Conservation (phyloP, 2,888 invertebrate genomes). For the Tenthredo livida region DNA sequence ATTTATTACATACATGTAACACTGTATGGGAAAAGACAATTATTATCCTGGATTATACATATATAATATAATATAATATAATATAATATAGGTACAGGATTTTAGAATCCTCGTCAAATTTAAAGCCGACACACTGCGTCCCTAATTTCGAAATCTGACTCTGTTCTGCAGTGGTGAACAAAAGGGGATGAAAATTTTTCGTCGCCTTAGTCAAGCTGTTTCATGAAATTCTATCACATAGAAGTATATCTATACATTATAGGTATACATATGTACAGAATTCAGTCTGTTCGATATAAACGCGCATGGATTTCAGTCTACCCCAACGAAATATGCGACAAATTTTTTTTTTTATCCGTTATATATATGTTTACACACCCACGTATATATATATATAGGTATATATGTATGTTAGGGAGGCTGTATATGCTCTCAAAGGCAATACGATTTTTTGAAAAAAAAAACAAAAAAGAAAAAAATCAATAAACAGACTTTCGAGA, state of each 20-base stretch:
- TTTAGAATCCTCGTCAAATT: background rate
- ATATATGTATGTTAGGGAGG: background rate
- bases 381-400: background rate
- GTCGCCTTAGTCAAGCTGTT: background rate
- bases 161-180: background rate
- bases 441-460: too few relatives aligned
- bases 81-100: background rate
- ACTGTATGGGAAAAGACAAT: background rate
- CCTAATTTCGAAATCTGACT: background rate
- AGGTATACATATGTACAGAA: slow-evolving; percentile 33
- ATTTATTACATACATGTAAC: too few relatives aligned
- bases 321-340: slow-evolving; percentile 5
- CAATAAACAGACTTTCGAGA: too few relatives aligned
- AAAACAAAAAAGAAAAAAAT: too few relatives aligned
- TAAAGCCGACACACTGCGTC: background rate
- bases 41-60: background rate
- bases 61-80: background rate
- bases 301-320: slow-evolving; percentile 10
- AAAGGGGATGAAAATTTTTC: background rate
- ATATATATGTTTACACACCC: too few relatives aligned
- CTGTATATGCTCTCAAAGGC: background rate
- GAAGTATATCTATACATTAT: background rate
- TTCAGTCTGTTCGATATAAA: slow-evolving; percentile 12
- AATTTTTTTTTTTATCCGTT: background rate
- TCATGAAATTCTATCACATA: slow-evolving; percentile 1